phyloP scores from a whole-genome alignment of 2,888 invertebrate species.

The Conus canariensis region DNA sequence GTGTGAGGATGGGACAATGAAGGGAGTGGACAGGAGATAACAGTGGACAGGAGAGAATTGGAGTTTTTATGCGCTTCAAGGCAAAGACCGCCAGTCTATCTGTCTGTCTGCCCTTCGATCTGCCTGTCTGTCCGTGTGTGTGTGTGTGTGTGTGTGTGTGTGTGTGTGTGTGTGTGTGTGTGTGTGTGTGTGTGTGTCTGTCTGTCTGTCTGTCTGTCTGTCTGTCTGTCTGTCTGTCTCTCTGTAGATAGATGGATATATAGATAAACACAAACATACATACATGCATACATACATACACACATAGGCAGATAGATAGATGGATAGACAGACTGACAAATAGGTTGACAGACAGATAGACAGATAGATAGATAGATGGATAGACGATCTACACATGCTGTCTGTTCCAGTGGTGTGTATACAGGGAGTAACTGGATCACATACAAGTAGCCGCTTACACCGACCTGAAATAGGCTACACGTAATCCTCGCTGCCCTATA shows the following conservation, averaged over 20 bases:
- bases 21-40: not conserved
- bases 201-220: not conserved
- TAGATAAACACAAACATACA: not conserved
- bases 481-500: too few species aligned
- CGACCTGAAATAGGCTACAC: too few species aligned
- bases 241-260: not conserved
- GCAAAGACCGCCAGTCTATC: not conserved
- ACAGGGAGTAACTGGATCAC: too few species aligned
- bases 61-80: not conserved
- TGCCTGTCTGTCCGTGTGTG: not conserved
- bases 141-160: not conserved
- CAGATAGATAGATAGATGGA: too few species aligned
- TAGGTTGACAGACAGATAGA: too few species aligned
- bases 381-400: too few species aligned
- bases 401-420: too few species aligned
- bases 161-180: conserved; percentile 3
- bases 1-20: not conserved
- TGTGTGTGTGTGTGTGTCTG: conserved; percentile 3
- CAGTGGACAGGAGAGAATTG: not conserved
- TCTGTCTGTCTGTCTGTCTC: not conserved
- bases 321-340: not conserved
- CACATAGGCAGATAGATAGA: not conserved
- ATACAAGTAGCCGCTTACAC: too few species aligned
- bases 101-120: not conserved
- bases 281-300: not conserved